Percentiles rank a stretch among this genome's conserved stretches.
Evolutionary conservation across 64 coral and sea anemone species (phyloP).

Genomic region (Montipora sp.): DNA sequence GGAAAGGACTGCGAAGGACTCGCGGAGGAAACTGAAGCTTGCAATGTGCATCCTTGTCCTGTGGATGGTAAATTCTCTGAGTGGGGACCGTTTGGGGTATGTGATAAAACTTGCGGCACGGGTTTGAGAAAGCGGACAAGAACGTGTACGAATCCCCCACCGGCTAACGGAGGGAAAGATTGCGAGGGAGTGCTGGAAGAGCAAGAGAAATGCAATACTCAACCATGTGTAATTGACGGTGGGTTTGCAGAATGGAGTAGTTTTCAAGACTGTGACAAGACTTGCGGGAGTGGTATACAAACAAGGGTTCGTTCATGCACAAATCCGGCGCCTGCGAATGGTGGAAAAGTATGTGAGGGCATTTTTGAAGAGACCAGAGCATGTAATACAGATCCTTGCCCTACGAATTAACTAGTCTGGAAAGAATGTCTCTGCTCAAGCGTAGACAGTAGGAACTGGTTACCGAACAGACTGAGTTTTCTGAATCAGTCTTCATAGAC

Average conservation of each 20-base stretch:
- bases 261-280: constrained; percentile 23
- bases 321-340: constrained; percentile 32
- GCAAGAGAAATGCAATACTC: constrained; percentile 9
- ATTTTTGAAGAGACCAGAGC: background rate
- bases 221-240: constrained; percentile 38
- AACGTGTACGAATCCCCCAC: constrained; percentile 53
- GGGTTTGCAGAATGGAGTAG: constrained; percentile 37
- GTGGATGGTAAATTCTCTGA: constrained; percentile 48
- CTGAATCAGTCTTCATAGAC: too few species aligned
- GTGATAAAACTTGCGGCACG: constrained; percentile 52
- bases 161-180: constrained; percentile 34
- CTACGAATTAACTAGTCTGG: background rate
- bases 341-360: constrained; percentile 57
- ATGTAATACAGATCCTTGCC: constrained; percentile 25
- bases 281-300: constrained; percentile 43
- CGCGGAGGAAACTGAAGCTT: constrained; percentile 34
- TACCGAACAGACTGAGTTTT: too few species aligned
- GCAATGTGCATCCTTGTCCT: constrained; percentile 65
- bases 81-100: constrained; percentile 38
- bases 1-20: constrained; percentile 58
- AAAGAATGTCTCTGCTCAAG: too few species aligned
- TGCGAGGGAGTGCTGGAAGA: background rate
- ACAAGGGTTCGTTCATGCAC: constrained; percentile 23
- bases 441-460: too few species aligned
- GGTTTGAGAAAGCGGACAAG: constrained; percentile 45